Conservation (phyloP, 2,888 invertebrate genomes). For the Schrankia costaestrigalis region DNA sequence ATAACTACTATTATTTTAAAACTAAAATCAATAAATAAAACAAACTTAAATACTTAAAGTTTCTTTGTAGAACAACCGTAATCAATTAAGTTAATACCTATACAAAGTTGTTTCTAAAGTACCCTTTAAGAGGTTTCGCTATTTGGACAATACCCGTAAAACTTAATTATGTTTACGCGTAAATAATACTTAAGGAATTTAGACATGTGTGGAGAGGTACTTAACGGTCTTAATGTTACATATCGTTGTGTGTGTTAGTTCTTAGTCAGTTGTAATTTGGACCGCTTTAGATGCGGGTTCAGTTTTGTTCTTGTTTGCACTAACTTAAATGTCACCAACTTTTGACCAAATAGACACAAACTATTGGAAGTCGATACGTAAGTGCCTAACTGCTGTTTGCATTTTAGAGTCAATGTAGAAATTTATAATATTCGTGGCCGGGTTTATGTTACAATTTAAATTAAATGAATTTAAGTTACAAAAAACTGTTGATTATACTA, state of each 20-base stretch:
- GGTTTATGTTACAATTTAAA: too few relatives aligned
- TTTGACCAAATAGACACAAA: constrained; percentile 51
- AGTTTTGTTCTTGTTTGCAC: constrained; percentile 55
- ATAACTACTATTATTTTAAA: too few relatives aligned
- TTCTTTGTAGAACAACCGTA: background rate
- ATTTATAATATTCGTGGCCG: constrained; percentile 1
- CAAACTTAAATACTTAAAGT: too few relatives aligned
- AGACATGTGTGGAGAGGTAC: constrained; percentile 29
- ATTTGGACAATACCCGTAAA: constrained; percentile 31
- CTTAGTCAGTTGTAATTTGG: constrained; percentile 53
- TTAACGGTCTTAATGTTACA: constrained; percentile 25
- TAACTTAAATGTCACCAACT: constrained; percentile 56
- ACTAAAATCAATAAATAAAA: too few relatives aligned
- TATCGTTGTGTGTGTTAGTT: constrained; percentile 40
- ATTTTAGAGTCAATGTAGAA: constrained; percentile 16
- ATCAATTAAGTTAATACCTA: constrained; percentile 17
- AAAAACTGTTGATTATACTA: too few relatives aligned
- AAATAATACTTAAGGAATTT: constrained; percentile 38
- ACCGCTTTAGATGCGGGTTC: constrained; percentile 55
- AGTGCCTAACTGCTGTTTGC: constrained; percentile 33
- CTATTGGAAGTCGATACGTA: constrained; percentile 48
- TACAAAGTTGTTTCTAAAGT: constrained; percentile 24
- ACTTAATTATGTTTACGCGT: constrained; percentile 32
- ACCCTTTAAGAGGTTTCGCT: constrained; percentile 28
- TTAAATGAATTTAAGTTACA: too few relatives aligned